A percentile compares a stretch with the other conserved stretches of the same genome.
Conservation (phyloP, 2,888 invertebrate genomes). For the Drosophila helvetica region DNA sequence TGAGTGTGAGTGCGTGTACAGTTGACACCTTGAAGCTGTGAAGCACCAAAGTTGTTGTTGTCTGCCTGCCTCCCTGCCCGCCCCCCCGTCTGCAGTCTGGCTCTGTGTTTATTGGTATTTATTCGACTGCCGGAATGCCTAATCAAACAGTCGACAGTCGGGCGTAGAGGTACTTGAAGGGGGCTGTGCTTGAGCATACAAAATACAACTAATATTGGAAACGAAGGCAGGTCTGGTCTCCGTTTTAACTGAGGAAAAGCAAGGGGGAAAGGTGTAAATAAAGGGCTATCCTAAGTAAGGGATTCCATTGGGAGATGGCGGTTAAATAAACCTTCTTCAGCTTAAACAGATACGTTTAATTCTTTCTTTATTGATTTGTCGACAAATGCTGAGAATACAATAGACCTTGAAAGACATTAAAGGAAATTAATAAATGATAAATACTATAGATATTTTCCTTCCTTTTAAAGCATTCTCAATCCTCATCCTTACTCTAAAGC, state of each 20-base stretch:
- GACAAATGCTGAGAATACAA: no score
- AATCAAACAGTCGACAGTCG: conserved; percentile 63
- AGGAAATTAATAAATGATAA: no score
- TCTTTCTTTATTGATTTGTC: no score
- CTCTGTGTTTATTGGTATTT: conserved; percentile 72
- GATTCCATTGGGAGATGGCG: not conserved
- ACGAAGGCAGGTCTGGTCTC: not conserved
- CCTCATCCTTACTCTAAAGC: no score
- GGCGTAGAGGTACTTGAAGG: conserved; percentile 20
- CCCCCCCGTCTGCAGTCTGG: conserved; percentile 29
- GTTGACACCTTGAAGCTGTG: conserved; percentile 72
- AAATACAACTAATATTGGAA: conserved; percentile 45
- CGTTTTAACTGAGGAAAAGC: not conserved
- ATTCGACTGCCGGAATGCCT: conserved; percentile 71
- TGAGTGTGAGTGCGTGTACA: conserved; percentile 62
- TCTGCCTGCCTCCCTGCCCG: not conserved
- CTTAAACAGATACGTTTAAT: no score
- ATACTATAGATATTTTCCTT: no score
- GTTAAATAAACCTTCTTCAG: no score
- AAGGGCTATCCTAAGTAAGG: not conserved
- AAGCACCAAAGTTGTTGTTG: conserved; percentile 15
- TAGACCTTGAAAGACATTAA: no score
- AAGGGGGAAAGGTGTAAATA: not conserved
- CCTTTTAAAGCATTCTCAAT: no score
- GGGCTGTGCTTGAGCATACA: conserved; percentile 29